phyloP scores from a whole-genome alignment of 92 coral and sea anemone genomes.

The Epizoanthus illoricatus region DNA sequence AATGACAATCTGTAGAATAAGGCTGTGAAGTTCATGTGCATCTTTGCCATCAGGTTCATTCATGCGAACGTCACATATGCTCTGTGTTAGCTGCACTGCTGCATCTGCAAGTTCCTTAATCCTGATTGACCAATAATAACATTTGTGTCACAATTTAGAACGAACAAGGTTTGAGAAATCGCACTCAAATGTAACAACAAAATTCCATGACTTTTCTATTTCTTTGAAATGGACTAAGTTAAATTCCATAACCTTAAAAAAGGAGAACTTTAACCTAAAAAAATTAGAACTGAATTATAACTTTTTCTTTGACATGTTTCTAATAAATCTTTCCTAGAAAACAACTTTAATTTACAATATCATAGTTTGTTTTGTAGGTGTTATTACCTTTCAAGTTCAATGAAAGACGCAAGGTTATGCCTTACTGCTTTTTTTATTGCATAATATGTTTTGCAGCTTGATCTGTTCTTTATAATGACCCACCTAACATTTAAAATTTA shows the following conservation, averaged over 20 bases:
- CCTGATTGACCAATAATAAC: constrained; percentile 6
- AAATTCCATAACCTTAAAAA: too few relatives aligned
- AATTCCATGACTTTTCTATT: too few relatives aligned
- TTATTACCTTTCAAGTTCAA: constrained; percentile 18
- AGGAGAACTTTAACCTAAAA: too few relatives aligned
- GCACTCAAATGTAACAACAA: too few relatives aligned
- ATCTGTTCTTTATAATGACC: too few relatives aligned
- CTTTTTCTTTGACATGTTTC: too few relatives aligned
- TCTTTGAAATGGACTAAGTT: too few relatives aligned
- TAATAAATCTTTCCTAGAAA: too few relatives aligned
- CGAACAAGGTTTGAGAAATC: not conserved
- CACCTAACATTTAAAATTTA: not conserved
- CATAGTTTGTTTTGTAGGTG: not conserved
- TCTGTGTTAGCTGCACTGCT: constrained; percentile 1
- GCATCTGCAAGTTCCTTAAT: constrained; percentile 14
- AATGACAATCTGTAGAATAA: not conserved
- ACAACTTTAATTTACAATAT: too few relatives aligned
- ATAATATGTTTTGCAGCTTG: too few relatives aligned
- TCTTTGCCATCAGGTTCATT: not conserved
- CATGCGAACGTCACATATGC: not conserved
- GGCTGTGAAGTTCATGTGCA: not conserved
- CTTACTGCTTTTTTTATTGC: not conserved
- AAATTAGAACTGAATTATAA: too few relatives aligned
- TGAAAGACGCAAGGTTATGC: not conserved
- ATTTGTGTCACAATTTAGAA: not conserved